These are phyloP conservation scores for Drosophila paranaensis DNA, from an alignment of 2,888 invertebrate genomes.

Conservation along the genomic window DNA sequence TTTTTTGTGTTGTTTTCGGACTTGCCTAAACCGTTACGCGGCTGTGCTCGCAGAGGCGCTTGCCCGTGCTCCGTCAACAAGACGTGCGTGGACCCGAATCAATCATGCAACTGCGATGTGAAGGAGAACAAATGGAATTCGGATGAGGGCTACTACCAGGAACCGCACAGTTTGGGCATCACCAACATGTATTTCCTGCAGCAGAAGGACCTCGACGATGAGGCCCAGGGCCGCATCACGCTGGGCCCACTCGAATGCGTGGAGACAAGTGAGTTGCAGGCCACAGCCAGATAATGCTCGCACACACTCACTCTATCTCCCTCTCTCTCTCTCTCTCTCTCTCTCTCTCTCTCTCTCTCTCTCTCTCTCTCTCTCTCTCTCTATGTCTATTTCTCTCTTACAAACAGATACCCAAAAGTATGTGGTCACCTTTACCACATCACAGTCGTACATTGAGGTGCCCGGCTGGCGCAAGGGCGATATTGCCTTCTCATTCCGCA, in stretches of 20 bases:
- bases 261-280: constrained; percentile 92
- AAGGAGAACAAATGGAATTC: constrained; percentile 94
- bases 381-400: background rate
- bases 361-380: background rate
- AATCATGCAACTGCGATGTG: constrained; percentile 96
- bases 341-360: background rate
- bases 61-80: constrained; percentile 91
- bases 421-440: constrained; percentile 96
- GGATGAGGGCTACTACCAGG: constrained; percentile 94
- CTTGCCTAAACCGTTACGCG: constrained; percentile 3
- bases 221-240: constrained; percentile 94
- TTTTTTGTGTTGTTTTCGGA: constrained; percentile 15
- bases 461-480: constrained; percentile 97
- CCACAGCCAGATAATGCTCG: background rate
- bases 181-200: constrained; percentile 96
- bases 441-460: constrained; percentile 96
- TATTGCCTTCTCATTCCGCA: constrained; percentile 96
- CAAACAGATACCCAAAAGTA: constrained; percentile 93
- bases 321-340: background rate
- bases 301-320: background rate
- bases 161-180: constrained; percentile 93
- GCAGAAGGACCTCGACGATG: constrained; percentile 92
- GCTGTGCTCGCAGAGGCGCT: constrained; percentile 86
- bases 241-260: constrained; percentile 96
- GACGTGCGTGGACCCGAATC: constrained; percentile 92